These are phyloP conservation scores for Gastracanthus pulcherrimus DNA, from an alignment of 2,888 invertebrate genomes.

Conservation along the genomic window DNA sequence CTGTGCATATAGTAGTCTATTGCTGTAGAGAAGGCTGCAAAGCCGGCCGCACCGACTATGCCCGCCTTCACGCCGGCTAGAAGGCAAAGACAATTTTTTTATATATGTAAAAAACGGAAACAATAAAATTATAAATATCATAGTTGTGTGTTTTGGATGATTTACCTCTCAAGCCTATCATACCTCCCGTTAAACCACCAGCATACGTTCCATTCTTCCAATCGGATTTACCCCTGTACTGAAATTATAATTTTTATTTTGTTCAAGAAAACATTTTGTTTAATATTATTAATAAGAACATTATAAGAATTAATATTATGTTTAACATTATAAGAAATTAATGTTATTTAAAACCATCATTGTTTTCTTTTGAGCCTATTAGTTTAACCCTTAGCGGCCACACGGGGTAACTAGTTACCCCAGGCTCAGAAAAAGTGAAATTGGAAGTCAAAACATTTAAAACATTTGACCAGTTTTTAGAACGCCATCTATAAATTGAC, in stretches of 20 bases:
- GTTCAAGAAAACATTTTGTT: neutral
- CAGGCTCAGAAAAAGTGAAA: too few species aligned
- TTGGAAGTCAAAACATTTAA: too few species aligned
- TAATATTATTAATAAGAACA: neutral
- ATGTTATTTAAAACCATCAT: neutral
- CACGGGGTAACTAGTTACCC: too few species aligned
- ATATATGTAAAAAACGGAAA: constrained; percentile 30
- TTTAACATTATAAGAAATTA: neutral
- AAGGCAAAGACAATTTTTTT: constrained; percentile 69
- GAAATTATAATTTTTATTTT: constrained; percentile 54
- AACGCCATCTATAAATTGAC: too few species aligned
- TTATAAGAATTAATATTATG: neutral
- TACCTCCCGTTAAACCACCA: constrained; percentile 95
- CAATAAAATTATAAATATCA: constrained; percentile 42
- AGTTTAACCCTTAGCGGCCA: too few species aligned
- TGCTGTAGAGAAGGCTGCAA: constrained; percentile 97
- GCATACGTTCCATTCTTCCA: constrained; percentile 98
- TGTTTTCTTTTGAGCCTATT: too few species aligned
- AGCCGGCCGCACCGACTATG: constrained; percentile 95
- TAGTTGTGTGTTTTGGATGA: constrained; percentile 25
- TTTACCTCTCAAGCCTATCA: constrained; percentile 90
- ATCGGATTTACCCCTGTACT: constrained; percentile 94
- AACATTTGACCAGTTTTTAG: too few species aligned
- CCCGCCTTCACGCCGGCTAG: constrained; percentile 96
- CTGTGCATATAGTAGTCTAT: constrained; percentile 96